Conservation (phyloP, 35 echinoderm and acorn worm genomes). For the Eucidaris tribuloides region DNA sequence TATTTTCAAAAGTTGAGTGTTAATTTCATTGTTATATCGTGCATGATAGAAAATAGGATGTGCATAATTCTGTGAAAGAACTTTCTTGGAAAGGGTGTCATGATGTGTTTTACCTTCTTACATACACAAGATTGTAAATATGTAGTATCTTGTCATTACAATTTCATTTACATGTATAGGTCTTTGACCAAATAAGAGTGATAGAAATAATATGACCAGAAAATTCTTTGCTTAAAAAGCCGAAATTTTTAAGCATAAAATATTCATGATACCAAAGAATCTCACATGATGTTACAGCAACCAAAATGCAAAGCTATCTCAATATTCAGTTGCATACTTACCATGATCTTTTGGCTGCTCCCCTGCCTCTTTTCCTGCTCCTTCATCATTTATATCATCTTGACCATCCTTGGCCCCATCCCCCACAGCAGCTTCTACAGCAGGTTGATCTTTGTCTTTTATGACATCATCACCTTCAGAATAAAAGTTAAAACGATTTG, state of each 20-base stretch:
- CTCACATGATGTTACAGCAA: not conserved
- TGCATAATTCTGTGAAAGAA: not conserved
- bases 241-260: no score
- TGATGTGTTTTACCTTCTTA: no score
- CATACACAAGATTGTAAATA: no score
- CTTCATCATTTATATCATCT: not conserved
- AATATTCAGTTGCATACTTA: not conserved
- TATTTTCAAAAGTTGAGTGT: no score
- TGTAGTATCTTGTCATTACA: no score
- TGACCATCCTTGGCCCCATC: not conserved
- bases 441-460: not conserved
- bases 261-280: not conserved
- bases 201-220: no score
- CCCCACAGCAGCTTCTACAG: not conserved
- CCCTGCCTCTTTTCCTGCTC: not conserved
- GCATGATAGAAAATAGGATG: no score
- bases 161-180: no score
- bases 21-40: no score
- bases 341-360: not conserved
- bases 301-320: not conserved
- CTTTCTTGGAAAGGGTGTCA: not conserved
- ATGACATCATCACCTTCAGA: not conserved
- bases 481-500: not conserved
- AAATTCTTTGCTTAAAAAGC: no score
- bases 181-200: no score